A percentile compares a stretch with the other conserved stretches of the same genome.
These are phyloP conservation scores for Empis stercorea DNA, from an alignment of 2,888 invertebrate species.

Conservation along the genomic window DNA sequence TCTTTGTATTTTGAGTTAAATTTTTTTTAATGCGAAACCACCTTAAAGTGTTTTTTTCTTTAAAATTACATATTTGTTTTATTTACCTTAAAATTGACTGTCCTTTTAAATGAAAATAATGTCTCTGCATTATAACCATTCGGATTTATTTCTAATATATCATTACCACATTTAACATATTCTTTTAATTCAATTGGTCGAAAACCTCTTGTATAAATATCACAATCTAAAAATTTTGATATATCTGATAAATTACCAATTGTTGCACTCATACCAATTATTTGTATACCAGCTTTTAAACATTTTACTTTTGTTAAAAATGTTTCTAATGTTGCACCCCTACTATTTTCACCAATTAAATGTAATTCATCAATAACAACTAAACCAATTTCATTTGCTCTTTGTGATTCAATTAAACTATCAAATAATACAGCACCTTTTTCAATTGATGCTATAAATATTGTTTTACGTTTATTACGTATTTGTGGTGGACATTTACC, in stretches of 20 bases:
- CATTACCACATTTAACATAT: conserved; percentile 60
- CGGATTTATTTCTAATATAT: conserved; percentile 44
- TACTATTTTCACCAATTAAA: conserved; percentile 73
- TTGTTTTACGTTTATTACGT: conserved; percentile 55
- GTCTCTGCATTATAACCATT: conserved; percentile 38
- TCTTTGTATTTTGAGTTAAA: too few species aligned
- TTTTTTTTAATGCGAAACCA: too few species aligned
- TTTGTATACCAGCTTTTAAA: conserved; percentile 57
- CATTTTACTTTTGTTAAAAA: conserved; percentile 67
- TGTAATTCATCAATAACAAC: conserved; percentile 84
- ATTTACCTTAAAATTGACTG: conserved; percentile 38
- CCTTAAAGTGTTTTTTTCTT: too few species aligned
- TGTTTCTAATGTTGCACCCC: conserved; percentile 77
- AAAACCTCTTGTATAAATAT: conserved; percentile 72
- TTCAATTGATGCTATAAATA: conserved; percentile 91
- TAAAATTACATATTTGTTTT: too few species aligned
- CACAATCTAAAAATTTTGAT: conserved; percentile 65
- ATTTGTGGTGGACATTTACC: conserved; percentile 79
- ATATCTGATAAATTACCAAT: conserved; percentile 81
- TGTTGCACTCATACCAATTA: conserved; percentile 96
- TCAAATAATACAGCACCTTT: conserved; percentile 78
- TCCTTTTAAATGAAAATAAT: conserved; percentile 39
- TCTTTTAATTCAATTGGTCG: conserved; percentile 78
- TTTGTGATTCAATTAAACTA: conserved; percentile 64
- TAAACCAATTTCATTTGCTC: conserved; percentile 67